Conservation (phyloP, 2,113 vertebrate genomes). For the Elephas maximus region DNA sequence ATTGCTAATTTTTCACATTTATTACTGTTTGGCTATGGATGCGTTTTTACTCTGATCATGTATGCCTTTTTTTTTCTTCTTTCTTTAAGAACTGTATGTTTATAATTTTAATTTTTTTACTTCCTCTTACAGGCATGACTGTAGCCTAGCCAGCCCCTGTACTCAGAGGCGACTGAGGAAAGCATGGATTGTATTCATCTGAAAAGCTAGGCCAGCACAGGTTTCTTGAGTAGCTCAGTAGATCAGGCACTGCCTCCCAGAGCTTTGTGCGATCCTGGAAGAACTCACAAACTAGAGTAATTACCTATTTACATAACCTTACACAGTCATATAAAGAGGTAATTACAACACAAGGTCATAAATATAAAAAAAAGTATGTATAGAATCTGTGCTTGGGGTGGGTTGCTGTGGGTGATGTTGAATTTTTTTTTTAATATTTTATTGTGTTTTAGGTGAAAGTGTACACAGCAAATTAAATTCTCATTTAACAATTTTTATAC, state of each 20-base stretch:
- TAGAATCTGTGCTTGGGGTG: not conserved
- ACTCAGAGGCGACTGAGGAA: not conserved
- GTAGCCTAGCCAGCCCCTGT: not conserved
- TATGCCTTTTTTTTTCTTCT: not conserved
- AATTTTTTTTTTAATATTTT: not conserved
- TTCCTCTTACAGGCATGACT: not conserved
- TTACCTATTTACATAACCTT: not conserved
- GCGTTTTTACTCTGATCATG: not conserved
- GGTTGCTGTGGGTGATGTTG: not conserved
- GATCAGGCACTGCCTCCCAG: not conserved
- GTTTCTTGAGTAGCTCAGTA: not conserved
- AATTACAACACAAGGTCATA: not conserved
- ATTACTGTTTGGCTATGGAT: not conserved
- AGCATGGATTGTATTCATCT: not conserved
- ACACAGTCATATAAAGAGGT: not conserved
- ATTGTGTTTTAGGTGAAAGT: not conserved
- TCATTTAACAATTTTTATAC: not conserved
- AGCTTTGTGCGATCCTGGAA: not conserved
- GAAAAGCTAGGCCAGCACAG: not conserved
- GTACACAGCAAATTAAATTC: not conserved
- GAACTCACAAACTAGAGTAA: not conserved
- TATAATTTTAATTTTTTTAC: not conserved
- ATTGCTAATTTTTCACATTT: conserved; percentile 19
- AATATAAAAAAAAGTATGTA: not conserved
- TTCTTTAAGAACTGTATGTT: not conserved